Conservation (phyloP, 2,113 vertebrate species). For the Halcyon senegalensis region DNA sequence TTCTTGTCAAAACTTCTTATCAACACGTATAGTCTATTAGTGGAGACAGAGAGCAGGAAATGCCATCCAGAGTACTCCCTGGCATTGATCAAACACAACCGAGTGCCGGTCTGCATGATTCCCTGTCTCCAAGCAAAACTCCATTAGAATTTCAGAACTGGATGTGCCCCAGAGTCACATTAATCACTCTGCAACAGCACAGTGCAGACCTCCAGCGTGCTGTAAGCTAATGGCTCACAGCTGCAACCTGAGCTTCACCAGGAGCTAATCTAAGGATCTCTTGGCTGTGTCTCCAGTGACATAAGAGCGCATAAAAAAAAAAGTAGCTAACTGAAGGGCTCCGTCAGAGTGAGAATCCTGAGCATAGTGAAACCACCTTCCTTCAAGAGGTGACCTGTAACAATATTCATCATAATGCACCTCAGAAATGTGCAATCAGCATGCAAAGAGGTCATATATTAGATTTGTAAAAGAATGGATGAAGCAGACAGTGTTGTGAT, state of each 20-base stretch:
- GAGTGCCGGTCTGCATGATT: rapidly evolving
- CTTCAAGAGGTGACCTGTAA: not conserved
- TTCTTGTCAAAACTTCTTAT: slow-evolving; percentile 12
- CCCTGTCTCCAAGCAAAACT: not conserved
- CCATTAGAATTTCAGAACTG: slow-evolving; percentile 10
- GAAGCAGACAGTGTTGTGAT: not conserved
- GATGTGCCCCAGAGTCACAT: not conserved
- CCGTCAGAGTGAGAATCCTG: not conserved
- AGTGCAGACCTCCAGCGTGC: not conserved
- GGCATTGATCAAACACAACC: not conserved
- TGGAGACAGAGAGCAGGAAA: not conserved
- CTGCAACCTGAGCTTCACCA: not conserved
- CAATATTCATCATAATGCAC: not conserved
- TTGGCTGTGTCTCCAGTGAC: not conserved
- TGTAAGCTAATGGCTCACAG: not conserved
- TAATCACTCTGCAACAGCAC: not conserved
- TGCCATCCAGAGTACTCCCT: not conserved
- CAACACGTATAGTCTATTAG: not conserved
- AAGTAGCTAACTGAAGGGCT: not conserved
- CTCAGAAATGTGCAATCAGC: not conserved
- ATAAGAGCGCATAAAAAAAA: not conserved
- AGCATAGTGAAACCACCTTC: not conserved
- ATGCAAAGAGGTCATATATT: not conserved
- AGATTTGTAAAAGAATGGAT: not conserved
- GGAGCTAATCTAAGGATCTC: not conserved